A percentile compares a stretch with the other conserved stretches of the same genome.
Conservation (phyloP, 1,140 invertebrate genomes). For the Ceratitis capitata region DNA sequence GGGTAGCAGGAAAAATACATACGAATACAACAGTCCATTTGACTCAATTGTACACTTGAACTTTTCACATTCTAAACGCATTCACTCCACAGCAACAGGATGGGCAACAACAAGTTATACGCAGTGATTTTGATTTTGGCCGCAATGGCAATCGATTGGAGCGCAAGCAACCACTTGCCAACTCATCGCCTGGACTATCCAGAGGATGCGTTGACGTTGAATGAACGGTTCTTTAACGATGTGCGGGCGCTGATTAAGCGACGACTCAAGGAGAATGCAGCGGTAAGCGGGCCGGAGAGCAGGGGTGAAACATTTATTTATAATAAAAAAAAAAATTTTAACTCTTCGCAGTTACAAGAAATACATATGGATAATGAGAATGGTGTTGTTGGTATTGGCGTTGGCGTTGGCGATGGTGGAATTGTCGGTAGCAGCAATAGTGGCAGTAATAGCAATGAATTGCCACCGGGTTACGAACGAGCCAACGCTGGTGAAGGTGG, state of each 20-base stretch:
- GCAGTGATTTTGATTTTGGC: slow-evolving; percentile 5
- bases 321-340: too few species aligned
- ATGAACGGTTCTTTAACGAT: slow-evolving; percentile 60
- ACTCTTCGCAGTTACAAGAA: slow-evolving; percentile 32
- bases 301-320: neutral
- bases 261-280: slow-evolving; percentile 52
- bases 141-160: neutral
- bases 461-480: neutral
- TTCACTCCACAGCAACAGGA: slow-evolving; percentile 27
- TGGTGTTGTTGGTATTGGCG: neutral
- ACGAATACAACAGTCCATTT: too few species aligned
- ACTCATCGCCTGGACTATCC: slow-evolving; percentile 39
- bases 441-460: neutral
- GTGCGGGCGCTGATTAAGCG: slow-evolving; percentile 60
- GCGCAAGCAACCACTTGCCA: slow-evolving; percentile 55
- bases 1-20: neutral
- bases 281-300: slow-evolving; percentile 40
- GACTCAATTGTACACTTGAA: neutral
- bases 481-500: neutral
- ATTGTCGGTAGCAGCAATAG: neutral
- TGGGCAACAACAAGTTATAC: slow-evolving; percentile 21
- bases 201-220: slow-evolving; percentile 52
- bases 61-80: neutral
- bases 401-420: neutral
- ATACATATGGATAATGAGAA: slow-evolving; percentile 36